Evolutionary conservation across 2,113 vertebrate species (phyloP), one percentile per base, ranked within the genome.

Genomic region (Prinia subflava): DNA sequence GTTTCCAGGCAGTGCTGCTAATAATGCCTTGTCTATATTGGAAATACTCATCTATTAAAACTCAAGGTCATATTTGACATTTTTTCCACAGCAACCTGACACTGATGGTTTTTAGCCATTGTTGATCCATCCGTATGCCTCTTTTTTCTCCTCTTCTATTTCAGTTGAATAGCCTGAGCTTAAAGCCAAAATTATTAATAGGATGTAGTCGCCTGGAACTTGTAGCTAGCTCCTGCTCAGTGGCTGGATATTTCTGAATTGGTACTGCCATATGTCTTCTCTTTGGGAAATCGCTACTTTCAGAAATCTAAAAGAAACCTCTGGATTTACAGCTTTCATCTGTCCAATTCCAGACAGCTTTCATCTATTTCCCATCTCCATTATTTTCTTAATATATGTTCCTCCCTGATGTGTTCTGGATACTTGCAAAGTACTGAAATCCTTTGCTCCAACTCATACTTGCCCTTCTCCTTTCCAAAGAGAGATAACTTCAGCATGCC

Each of bases 21-120:
- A 85, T 90, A 92, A 57, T 41, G 4, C 70, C 19, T 33, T 1
- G 20, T 77, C 88, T 92, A 42, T 85, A 80, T 57, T 90, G 83
- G 71, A 93, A 94, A 92, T 94, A 93, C 53, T 86, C 14, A 76
- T 96, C 92, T 95, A 86, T 92, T 96, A 95, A 94, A 96, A 92
- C 64, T 63, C 88, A 65, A 76, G 85, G 52, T 77, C 90, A 95
- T 95, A 55, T 92, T 93, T 90, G 60, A 94, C 46, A 86, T 95
- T 93, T 96, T 96, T 96, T 96, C 96, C 92, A 83, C 67, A 83
- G 95, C 76, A 96, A 96, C 33, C 52, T 93, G 92, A 96, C 82
- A 94, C 92, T 90, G 82, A 88, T 69, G 71, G 41, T 83, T 96
- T 95, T 96, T 88, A 95, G 90, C 87, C 46, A 33, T 96, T 95